Conservation (phyloP, 2,888 invertebrate species). For the Latheticus oryzae region DNA sequence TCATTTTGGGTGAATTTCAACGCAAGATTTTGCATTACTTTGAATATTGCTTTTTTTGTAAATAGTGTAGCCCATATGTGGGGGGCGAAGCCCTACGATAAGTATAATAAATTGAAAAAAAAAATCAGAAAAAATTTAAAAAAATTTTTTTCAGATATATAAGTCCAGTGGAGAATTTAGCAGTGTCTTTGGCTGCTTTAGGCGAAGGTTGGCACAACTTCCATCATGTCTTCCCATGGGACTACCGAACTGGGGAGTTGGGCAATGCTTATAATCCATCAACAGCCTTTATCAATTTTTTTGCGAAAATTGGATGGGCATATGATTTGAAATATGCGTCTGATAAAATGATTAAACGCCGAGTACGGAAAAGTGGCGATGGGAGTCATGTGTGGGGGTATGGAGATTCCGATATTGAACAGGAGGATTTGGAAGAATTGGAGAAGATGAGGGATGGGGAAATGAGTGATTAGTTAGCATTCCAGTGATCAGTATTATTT, state of each 20-base stretch:
- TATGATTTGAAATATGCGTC: slow-evolving; percentile 77
- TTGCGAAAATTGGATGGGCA: slow-evolving; percentile 84
- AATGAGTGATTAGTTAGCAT: slow-evolving; percentile 15
- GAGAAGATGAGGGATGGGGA: slow-evolving; percentile 66
- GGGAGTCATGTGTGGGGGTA: slow-evolving; percentile 75
- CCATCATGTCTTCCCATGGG: slow-evolving; percentile 79
- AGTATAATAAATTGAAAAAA: too few relatives aligned
- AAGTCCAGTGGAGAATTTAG: slow-evolving; percentile 77
- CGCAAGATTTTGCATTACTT: slow-evolving; percentile 81
- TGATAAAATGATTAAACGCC: slow-evolving; percentile 62
- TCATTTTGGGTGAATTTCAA: slow-evolving; percentile 89
- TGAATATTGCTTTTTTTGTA: slow-evolving; percentile 95
- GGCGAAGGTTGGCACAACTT: slow-evolving; percentile 90
- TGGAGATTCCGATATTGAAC: slow-evolving; percentile 70
- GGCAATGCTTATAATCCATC: slow-evolving; percentile 73
- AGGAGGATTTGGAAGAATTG: slow-evolving; percentile 70
- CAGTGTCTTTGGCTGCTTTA: slow-evolving; percentile 79
- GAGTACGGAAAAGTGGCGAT: slow-evolving; percentile 72
- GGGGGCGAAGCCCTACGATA: slow-evolving; percentile 93
- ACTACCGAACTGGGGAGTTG: slow-evolving; percentile 70
- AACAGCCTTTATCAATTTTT: slow-evolving; percentile 83
- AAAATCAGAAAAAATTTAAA: neutral
- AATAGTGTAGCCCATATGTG: slow-evolving; percentile 95
- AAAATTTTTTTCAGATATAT: slow-evolving; percentile 74
- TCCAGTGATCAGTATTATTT: slow-evolving; percentile 38